Percentiles rank a stretch among this genome's conserved stretches.
These are phyloP conservation scores for Oegoconia quadripuncta DNA, from an alignment of 2,888 invertebrate genomes.

Conservation along the genomic window DNA sequence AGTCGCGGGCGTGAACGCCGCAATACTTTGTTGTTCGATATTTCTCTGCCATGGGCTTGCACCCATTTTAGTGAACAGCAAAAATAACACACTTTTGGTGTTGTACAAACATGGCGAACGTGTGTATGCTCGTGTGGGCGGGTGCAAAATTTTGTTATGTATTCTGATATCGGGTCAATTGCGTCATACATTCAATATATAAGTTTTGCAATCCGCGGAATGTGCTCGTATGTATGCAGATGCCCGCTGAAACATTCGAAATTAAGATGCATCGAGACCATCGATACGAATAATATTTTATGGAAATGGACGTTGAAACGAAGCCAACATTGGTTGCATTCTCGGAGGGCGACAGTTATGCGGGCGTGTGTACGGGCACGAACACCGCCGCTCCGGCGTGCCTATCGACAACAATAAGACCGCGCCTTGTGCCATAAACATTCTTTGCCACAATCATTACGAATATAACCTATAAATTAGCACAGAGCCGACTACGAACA, in stretches of 20 bases:
- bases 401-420: slow-evolving; percentile 71
- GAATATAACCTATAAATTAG: slow-evolving; percentile 76
- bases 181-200: slow-evolving; percentile 28
- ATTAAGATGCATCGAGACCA: slow-evolving; percentile 54
- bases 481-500: slow-evolving; percentile 54
- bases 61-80: slow-evolving; percentile 44
- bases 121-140: slow-evolving; percentile 18
- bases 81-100: slow-evolving; percentile 39
- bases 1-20: slow-evolving; percentile 57
- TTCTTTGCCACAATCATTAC: slow-evolving; percentile 73
- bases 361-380: slow-evolving; percentile 57
- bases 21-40: slow-evolving; percentile 51
- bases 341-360: slow-evolving; percentile 61
- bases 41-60: slow-evolving; percentile 28
- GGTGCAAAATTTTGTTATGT: slow-evolving; percentile 30
- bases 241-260: slow-evolving; percentile 42
- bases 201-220: slow-evolving; percentile 40
- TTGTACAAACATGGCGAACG: slow-evolving; percentile 33
- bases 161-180: slow-evolving; percentile 35
- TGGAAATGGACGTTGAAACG: slow-evolving; percentile 70
- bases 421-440: slow-evolving; percentile 72
- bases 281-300: slow-evolving; percentile 66
- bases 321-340: slow-evolving; percentile 64
- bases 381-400: slow-evolving; percentile 42
- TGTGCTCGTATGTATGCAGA: slow-evolving; percentile 30